Percentiles rank a stretch among this genome's conserved stretches.
Conservation (phyloP, 2,888 invertebrate genomes). For the Melinaea menophilus region DNA sequence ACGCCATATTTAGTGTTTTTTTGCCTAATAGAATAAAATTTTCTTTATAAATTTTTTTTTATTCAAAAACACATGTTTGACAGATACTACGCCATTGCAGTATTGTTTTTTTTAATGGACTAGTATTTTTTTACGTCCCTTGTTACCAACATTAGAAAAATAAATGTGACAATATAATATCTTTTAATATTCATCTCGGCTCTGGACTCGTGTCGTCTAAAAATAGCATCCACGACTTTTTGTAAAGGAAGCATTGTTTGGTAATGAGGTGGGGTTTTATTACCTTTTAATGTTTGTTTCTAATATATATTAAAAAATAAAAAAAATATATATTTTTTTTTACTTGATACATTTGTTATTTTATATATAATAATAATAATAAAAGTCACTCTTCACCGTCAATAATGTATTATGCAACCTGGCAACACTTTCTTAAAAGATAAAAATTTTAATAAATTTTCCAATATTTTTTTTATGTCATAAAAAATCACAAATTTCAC, state of each 20-base stretch:
- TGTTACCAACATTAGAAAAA: conserved; percentile 11
- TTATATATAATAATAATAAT: neutral
- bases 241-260: conserved; percentile 40
- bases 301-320: no score
- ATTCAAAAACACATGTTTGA: no score
- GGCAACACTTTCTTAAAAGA: conserved; percentile 12
- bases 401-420: neutral
- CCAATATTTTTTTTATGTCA: conserved; percentile 11
- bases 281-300: conserved; percentile 11
- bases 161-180: conserved; percentile 36
- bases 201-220: conserved; percentile 34
- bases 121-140: neutral
- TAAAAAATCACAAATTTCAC: conserved; percentile 21
- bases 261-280: conserved; percentile 35
- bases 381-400: neutral
- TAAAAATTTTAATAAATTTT: conserved; percentile 14
- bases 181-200: conserved; percentile 40
- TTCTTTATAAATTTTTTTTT: no score
- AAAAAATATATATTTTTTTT: no score
- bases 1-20: no score
- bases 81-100: neutral
- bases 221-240: conserved; percentile 43
- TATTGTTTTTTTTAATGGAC: neutral
- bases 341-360: neutral
- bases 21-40: no score